phyloP scores from a whole-genome alignment of 2,888 invertebrate genomes.

The Cosmia pyralina region DNA sequence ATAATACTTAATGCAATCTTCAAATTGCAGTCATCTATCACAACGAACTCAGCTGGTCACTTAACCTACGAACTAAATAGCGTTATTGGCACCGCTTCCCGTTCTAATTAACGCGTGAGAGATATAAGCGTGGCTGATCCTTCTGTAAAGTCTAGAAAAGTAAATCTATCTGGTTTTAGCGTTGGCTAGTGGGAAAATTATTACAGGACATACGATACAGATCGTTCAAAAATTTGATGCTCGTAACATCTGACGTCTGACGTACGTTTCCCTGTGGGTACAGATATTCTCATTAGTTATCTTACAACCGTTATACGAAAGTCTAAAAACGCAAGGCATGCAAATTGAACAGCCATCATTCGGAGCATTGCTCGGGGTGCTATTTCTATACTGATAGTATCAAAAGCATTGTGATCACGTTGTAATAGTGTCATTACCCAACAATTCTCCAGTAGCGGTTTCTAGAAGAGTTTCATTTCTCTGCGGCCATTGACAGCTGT shows the following conservation, averaged over 20 bases:
- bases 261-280: too few species aligned
- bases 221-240: not conserved
- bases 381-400: not conserved
- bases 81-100: slow-evolving; percentile 22
- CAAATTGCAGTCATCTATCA: not conserved
- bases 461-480: slow-evolving; percentile 3
- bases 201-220: not conserved
- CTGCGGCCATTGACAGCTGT: slow-evolving; percentile 37
- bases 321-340: too few species aligned
- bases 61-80: slow-evolving; percentile 21
- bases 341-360: not conserved
- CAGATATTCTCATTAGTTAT: not conserved
- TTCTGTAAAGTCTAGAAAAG: not conserved
- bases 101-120: slow-evolving; percentile 20
- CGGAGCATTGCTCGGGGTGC: not conserved
- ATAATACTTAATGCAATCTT: not conserved
- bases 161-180: not conserved
- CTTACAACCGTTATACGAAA: too few species aligned
- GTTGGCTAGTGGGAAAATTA: not conserved
- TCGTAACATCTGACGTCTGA: not conserved
- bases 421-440: not conserved
- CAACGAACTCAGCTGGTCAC: slow-evolving; percentile 9
- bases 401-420: not conserved
- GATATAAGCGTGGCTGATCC: slow-evolving; percentile 3
- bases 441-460: slow-evolving; percentile 6